Evolutionary conservation across 2,888 invertebrate species (phyloP), one percentile per base, ranked within the genome.

Genomic region (Eustalomyia histrio): DNA sequence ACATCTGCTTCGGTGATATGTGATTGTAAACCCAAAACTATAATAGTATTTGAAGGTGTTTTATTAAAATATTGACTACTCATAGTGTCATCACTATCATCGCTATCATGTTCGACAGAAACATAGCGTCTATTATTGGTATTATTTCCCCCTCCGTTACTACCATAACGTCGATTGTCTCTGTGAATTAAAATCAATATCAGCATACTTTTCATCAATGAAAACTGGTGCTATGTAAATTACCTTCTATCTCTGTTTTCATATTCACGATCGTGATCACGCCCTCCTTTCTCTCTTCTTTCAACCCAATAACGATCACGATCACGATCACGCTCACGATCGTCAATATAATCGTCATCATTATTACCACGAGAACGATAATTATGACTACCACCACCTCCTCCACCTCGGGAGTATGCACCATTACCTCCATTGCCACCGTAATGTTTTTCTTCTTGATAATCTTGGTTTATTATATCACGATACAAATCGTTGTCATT

Each of bases 1-100:
- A 95, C 94, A 91, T 95, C 95, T 89, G 94, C 94, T 90, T 95
- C 95, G 14, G 95, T 94, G 80, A 95, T 94, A 88, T 95, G 95
- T 85, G 94, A 93, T 24, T 94, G 94, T 74, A 95, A 91, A 73
- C 95, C 95, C 84, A 95, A 92, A 83, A 95, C 94, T 92, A 95
- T 95, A 73, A 95, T 94, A 74, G 95, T 95, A 88, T 94, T 94
- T 86, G 93, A 93, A 1, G 94, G 94, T 47, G 92, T 91, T 87
- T 93, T 92, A 69, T 91, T 91, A 84, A 92, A 92, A 74, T 83
- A 87, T 87, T 93, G 93, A 81, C 92, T 91, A 65, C 92, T 92
- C 60, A 91, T 87, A 43, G 85, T 85, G 4, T 86, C 87, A 60
- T 87, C 88, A 63, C 88, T 88, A 8, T 89, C 89, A 67, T 88